Base-by-base conservation (phyloP, 1,140 invertebrate genomes). In the Polypedilum pembai region DNA sequence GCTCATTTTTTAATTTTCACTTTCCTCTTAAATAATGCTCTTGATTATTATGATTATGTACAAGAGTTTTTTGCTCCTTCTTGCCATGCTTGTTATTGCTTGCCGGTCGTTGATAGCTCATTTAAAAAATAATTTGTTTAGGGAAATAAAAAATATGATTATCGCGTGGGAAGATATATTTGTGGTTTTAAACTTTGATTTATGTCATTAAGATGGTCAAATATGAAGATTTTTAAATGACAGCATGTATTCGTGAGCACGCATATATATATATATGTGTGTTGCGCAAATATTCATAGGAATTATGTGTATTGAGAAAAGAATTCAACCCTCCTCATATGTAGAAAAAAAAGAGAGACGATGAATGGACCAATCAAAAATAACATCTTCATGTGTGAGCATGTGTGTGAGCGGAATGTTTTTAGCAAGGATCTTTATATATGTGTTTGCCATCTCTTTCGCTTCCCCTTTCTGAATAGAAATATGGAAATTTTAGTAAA, bases 1-100 rank as follows among this genome's bases (percentile, higher is more conserved):
- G n/a, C 45, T 56, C 45, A 33, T 15, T 18, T 69, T 69, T 69
- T 69, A 18, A 20, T 21, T 21, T 69, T 69, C 65, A 20, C 65
- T 20, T 20, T 18, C 65, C 20, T 20, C 65, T 69, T 21, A 69
- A 69, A 69, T 69, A 20, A 69, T 69, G 65, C 18, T 20, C 65
- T 69, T 69, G 17, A 69, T 69, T 69, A 69, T 69, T 56, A 56
- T 33, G 24, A 33, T 56, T 56, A 56, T 56, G 45, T 56, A 56
- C n/a, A 56, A 56, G 45, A 56, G 45, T 56, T 56, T 56, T 56
- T 56, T 56, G 45, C 45, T 56, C 45, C 45, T 56, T 56, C 12
- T 56, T 56, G 12, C 12, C 45, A 56, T 15, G 12, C 12, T 56
- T 56, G 45, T 56, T 45, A 15, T 7, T 45, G 41, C 15, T 56